Evolutionary conservation across 2,888 invertebrate genomes (phyloP), one percentile per base, ranked within the genome.

Genomic region (Oscheius sp.): DNA sequence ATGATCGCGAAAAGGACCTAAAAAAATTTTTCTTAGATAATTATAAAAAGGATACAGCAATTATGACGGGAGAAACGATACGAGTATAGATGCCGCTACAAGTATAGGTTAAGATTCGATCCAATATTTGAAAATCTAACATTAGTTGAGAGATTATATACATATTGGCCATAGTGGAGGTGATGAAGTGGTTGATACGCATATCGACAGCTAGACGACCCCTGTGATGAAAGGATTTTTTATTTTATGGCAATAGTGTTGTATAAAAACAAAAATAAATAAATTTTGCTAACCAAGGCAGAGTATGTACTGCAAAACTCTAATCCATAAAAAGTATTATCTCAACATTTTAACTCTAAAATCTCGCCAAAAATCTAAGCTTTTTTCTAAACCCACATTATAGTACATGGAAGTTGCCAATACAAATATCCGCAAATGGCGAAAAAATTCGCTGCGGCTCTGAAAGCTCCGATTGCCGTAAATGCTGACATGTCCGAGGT

Each of bases 341-440:
- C n/a, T n/a, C n/a, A n/a, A n/a, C n/a, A n/a, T n/a, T n/a, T n/a
- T n/a, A n/a, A n/a, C n/a, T n/a, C n/a, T n/a, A n/a, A n/a, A n/a
- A n/a, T n/a, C n/a, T n/a, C n/a, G n/a, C n/a, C n/a, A n/a, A n/a
- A n/a, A n/a, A 51, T 51, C 1, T 6, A 30, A 20, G 30, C 26
- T 28, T 28, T 26, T 51, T 28, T 8, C 8, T 8, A 24, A 4
- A 20, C 28, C 12, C 33, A 54, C 54, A 54, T 9, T 2, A 54
- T n/a, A 20, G 54, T 54, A 17, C 32, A 30, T n/a, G 54, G 54
- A 1, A 54, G 33, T 4, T 54, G 5, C 32, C 33, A 54, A 28
- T 54, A 54, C 20, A 54, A 30, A 28, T 54, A 54, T 4, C 54
- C 54, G 20, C 54, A 54, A 2, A 54, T 30, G n/a, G 54, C 54